These are phyloP conservation scores for Pelecanus crispus DNA, from an alignment of 2,113 vertebrate species.

Conservation along the genomic window DNA sequence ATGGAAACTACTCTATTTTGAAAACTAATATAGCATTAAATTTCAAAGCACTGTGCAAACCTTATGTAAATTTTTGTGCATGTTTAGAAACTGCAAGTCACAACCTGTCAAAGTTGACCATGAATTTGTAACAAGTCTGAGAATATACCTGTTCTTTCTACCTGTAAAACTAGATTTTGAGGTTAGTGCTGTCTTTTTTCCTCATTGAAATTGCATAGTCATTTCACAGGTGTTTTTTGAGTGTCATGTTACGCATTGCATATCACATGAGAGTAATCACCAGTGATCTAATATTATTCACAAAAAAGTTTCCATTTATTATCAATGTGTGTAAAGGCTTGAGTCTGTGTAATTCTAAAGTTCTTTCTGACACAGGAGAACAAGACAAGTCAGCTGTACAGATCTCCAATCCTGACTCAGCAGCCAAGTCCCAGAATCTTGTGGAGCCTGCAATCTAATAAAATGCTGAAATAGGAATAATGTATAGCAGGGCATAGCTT, in stretches of 20 bases:
- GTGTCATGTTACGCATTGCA: fast-evolving
- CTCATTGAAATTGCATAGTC: not conserved
- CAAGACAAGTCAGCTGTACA: not conserved
- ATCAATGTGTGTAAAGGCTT: not conserved
- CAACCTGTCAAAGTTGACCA: not conserved
- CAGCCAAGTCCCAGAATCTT: not conserved
- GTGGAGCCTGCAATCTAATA: not conserved
- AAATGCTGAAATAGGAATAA: not conserved
- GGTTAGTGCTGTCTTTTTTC: not conserved
- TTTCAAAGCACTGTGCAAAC: not conserved
- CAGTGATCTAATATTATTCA: not conserved
- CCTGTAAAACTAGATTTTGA: not conserved
- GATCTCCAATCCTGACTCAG: not conserved
- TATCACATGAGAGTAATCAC: not conserved
- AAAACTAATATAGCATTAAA: not conserved
- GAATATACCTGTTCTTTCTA: not conserved
- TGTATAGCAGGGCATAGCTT: not conserved
- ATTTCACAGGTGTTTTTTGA: not conserved
- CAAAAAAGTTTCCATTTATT: not conserved
- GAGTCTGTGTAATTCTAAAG: not conserved
- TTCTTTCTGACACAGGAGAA: not conserved
- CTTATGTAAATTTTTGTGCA: not conserved
- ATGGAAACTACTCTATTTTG: not conserved
- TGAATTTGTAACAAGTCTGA: not conserved
- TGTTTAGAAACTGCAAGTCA: not conserved